phyloP scores from a whole-genome alignment of 1,140 invertebrate species.

The Mya arenaria region DNA sequence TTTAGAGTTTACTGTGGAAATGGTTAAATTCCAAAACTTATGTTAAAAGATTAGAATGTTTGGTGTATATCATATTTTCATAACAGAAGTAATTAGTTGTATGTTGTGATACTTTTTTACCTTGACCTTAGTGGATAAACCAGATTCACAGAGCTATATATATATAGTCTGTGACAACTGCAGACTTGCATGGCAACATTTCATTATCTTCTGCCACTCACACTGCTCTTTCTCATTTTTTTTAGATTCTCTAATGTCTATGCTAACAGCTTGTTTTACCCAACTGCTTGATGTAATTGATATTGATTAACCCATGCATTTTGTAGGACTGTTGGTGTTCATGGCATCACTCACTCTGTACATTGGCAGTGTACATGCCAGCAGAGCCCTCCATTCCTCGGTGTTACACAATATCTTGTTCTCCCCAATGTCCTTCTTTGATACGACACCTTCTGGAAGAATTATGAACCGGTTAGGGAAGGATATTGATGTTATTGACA shows the following conservation, averaged over 20 bases:
- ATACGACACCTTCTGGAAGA: conserved; percentile 73
- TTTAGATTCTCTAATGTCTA: neutral
- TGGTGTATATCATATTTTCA: no score
- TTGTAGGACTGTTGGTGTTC: conserved; percentile 88
- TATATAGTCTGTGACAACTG: neutral
- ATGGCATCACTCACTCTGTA: conserved; percentile 51
- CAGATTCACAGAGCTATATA: neutral
- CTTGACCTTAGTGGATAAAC: neutral
- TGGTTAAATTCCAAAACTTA: no score
- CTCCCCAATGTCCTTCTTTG: conserved; percentile 75
- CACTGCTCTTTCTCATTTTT: neutral
- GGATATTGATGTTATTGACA: conserved; percentile 75
- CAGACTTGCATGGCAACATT: no score
- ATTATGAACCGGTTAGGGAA: conserved; percentile 79
- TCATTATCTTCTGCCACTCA: neutral
- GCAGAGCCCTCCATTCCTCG: conserved; percentile 87
- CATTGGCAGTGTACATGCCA: conserved; percentile 84
- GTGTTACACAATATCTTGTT: conserved; percentile 85
- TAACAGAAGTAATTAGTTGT: no score
- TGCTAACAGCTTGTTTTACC: no score
- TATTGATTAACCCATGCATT: neutral
- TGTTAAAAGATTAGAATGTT: no score
- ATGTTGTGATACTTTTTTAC: no score
- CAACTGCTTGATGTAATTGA: no score
- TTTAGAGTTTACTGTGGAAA: no score